Conservation (phyloP, 1,140 invertebrate genomes). For the Saccostrea echinata region DNA sequence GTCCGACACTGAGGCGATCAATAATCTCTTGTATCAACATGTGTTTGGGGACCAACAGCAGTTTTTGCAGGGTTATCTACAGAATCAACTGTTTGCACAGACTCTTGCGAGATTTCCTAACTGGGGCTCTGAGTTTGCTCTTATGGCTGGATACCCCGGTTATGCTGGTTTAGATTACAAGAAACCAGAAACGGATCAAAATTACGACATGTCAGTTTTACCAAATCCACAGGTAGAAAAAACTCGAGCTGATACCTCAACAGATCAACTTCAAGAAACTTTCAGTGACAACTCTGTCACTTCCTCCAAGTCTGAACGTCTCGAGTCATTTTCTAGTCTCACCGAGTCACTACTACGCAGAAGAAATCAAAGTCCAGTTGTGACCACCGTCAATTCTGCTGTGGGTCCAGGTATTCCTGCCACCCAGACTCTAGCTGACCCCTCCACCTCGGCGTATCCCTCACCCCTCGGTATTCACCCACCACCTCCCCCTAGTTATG, state of each 20-base stretch:
- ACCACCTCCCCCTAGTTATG: neutral
- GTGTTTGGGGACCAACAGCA: constrained; percentile 28
- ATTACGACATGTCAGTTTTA: neutral
- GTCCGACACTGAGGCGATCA: neutral
- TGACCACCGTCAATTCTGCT: neutral
- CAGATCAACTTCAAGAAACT: neutral
- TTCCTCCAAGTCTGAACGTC: neutral
- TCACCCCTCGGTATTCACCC: neutral
- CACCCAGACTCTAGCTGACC: neutral
- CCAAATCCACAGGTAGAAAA: constrained; percentile 4
- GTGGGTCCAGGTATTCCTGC: neutral
- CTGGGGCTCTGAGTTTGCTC: neutral
- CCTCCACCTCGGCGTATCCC: neutral
- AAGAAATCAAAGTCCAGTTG: constrained; percentile 25
- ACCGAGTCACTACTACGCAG: constrained; percentile 27
- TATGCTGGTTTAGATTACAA: constrained; percentile 20
- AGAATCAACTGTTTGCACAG: neutral
- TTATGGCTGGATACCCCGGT: neutral
- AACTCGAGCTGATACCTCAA: neutral
- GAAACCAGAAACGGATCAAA: neutral
- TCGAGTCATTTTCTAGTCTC: constrained; percentile 47
- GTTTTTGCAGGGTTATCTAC: constrained; percentile 13
- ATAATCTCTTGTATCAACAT: constrained; percentile 12
- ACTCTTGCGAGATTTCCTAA: constrained; percentile 9
- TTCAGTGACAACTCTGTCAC: constrained; percentile 15